Base-by-base conservation (phyloP, 2,113 vertebrate genomes). In the Tenebrosternarchus preto region DNA sequence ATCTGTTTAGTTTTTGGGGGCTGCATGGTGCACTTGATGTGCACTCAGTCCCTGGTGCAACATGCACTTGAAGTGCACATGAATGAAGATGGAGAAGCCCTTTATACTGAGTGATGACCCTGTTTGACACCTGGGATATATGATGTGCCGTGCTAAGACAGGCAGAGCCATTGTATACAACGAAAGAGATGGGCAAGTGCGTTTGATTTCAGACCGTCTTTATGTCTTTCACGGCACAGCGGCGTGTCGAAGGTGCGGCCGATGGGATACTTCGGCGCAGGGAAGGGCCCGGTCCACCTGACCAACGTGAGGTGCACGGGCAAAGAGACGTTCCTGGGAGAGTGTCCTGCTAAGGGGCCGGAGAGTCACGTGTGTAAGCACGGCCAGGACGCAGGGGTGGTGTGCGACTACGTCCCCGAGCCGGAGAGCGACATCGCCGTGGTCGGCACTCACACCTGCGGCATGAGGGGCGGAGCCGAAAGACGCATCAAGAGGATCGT, bases 221-320 rank as follows among this genome's bases (percentile, higher is more conserved):
- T 12, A 25, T 39, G 66, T 73, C 8, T 82, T 83, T 85, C 67
- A 55, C 87, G 22, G 81, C 27, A 33, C 92, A 97, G 96, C 5
- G 95, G 94, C 4, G 84, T 86, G 69, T 91, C 93, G 66, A 94
- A 92, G 84, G 94, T 94, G 0, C 89, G 89, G 5, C 90, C 92
- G n/a, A 91, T 92, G 73, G 88, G 92, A 46, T 95, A 95, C 77
- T 95, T 95, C 74, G 93, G 95, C 0, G 93, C 93, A 87, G 94
- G 94, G 0, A 94, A 92, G 1, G 94, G 94, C 3, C 94, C 94
- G 31, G 90, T 95, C 82, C 95, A 96, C 86, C 88, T 96, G 85
- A 89, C 93, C 86, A 92, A 92, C 4, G n/a, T 96, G 76, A 92
- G 94, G 83, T 97, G 96, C 90, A 94, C 91, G 0, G 96, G 96